A percentile compares a stretch with the other conserved stretches of the same genome.
Conservation (phyloP, 2,113 vertebrate genomes). For the Falcunculus frontatus region DNA sequence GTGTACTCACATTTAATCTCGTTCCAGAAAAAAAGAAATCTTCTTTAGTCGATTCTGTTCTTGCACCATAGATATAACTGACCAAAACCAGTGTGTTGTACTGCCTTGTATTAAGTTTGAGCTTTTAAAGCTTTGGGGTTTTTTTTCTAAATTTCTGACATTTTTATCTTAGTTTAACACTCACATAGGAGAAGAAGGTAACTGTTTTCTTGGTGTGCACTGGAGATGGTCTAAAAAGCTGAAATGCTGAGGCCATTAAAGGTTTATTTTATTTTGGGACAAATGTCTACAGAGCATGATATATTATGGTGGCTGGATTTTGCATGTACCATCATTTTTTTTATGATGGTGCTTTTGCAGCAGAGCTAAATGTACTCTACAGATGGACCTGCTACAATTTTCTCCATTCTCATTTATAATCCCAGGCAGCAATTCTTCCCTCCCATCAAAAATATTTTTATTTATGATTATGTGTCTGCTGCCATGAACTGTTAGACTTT, state of each 20-base stretch:
- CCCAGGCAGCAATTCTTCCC: neutral
- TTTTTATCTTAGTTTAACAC: neutral
- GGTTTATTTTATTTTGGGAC: neutral
- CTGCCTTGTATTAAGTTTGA: neutral
- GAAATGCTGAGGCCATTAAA: neutral
- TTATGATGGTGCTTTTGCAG: neutral
- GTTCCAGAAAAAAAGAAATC: neutral
- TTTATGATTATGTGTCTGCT: neutral
- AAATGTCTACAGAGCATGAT: neutral
- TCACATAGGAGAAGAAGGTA: neutral
- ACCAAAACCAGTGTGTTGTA: neutral
- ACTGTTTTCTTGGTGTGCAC: neutral
- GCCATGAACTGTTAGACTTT: neutral
- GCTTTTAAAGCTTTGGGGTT: neutral
- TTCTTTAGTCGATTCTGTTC: neutral
- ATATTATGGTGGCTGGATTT: neutral
- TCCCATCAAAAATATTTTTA: neutral
- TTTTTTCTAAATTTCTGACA: neutral
- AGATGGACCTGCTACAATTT: neutral
- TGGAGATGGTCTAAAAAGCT: neutral
- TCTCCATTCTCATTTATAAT: neutral
- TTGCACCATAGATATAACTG: neutral
- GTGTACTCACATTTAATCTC: neutral
- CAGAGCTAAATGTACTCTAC: conserved; percentile 19
- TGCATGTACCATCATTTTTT: neutral